These are phyloP conservation scores for Alexandromys fortis DNA, from an alignment of 2,113 vertebrate species.

Conservation along the genomic window DNA sequence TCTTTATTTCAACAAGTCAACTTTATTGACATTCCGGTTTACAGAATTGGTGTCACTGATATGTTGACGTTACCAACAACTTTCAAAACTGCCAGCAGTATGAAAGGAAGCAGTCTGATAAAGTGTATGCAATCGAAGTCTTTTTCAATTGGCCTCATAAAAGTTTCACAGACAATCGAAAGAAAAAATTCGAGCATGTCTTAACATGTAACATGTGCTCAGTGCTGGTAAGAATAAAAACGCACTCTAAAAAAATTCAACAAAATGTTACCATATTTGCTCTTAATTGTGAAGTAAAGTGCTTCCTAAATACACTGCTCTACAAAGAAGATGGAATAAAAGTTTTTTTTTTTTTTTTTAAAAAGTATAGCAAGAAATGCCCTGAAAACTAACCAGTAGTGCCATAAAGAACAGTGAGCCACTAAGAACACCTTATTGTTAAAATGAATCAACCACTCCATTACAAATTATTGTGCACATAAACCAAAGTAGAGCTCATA, in stretches of 20 bases:
- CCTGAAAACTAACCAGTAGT: background rate
- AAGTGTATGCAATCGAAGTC: background rate
- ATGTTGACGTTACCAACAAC: constrained; percentile 19
- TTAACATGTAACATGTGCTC: background rate
- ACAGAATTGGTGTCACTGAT: background rate
- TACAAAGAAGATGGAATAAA: background rate
- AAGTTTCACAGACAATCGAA: constrained; percentile 10
- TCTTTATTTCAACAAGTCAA: background rate
- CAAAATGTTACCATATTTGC: background rate
- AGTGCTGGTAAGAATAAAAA: background rate
- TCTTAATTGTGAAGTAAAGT: background rate
- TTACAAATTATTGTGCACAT: background rate
- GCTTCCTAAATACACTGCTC: background rate
- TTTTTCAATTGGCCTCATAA: constrained; percentile 36
- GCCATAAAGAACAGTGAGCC: background rate
- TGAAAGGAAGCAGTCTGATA: background rate
- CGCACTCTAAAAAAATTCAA: background rate
- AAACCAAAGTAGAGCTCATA: background rate
- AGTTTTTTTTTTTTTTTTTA: background rate
- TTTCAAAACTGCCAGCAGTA: background rate
- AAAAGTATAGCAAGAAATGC: background rate
- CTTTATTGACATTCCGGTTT: background rate
- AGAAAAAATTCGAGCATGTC: background rate
- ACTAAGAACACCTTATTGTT: background rate
- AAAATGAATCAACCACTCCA: background rate